A percentile compares a stretch with the other conserved stretches of the same genome.
These are phyloP conservation scores for Shinisaurus crocodilurus DNA, from an alignment of 2,113 vertebrate species.

Conservation along the genomic window DNA sequence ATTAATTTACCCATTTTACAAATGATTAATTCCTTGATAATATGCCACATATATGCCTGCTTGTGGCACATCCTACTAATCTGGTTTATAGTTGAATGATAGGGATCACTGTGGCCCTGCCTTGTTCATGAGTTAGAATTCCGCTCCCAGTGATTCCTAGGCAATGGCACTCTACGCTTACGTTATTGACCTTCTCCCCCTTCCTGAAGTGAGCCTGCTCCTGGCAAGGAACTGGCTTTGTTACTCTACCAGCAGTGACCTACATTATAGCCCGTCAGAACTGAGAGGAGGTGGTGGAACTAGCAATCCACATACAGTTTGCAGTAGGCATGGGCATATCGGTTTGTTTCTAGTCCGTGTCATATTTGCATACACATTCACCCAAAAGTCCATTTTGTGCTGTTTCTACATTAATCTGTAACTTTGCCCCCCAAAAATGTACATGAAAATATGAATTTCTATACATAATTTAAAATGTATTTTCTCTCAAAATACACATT, in stretches of 20 bases:
- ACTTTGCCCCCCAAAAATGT: not conserved
- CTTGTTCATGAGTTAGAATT: too few species aligned
- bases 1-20: too few species aligned
- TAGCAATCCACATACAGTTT: not conserved
- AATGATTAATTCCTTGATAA: too few species aligned
- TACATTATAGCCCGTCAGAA: not conserved
- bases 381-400: too few species aligned
- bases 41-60: too few species aligned
- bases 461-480: not conserved
- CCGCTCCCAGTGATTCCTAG: not conserved
- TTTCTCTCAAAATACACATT: not conserved
- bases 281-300: not conserved
- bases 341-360: not conserved
- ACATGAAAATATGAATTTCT: not conserved
- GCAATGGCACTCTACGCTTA: not conserved
- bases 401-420: not conserved
- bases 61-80: too few species aligned
- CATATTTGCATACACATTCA: not conserved
- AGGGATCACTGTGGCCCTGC: too few species aligned
- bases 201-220: not conserved
- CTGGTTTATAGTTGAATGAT: too few species aligned
- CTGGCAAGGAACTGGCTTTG: not conserved
- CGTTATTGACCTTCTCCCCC: not conserved
- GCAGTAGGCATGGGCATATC: not conserved
- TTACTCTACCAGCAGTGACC: not conserved